Evolutionary conservation across 2,113 vertebrate species (phyloP).

Genomic region (Tichodroma muraria): DNA sequence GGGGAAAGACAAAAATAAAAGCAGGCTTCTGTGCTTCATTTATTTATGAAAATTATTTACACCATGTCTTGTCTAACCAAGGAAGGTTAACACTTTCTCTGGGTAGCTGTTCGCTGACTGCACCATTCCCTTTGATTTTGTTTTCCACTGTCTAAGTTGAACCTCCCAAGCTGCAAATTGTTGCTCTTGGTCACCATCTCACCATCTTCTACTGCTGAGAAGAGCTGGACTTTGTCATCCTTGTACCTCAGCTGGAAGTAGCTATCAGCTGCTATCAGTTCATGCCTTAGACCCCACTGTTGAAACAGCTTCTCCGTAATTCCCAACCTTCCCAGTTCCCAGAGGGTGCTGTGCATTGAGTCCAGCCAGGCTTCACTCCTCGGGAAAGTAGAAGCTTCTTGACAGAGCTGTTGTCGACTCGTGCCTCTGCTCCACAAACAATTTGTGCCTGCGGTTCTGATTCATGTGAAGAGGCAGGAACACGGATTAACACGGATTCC

Average conservation of each 20-base stretch:
- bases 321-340: not conserved
- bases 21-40: not conserved
- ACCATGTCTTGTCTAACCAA: not conserved
- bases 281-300: not conserved
- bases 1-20: not conserved
- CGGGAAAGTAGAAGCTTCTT: not conserved
- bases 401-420: not conserved
- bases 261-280: not conserved
- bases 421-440: not conserved
- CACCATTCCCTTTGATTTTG: not conserved
- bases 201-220: not conserved
- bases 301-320: not conserved
- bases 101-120: not conserved
- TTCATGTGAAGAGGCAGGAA: not conserved
- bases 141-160: not conserved
- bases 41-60: not conserved
- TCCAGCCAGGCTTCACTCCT: not conserved
- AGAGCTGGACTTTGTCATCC: not conserved
- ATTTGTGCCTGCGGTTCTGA: not conserved
- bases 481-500: rapidly evolving
- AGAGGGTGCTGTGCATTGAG: not conserved
- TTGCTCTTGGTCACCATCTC: not conserved
- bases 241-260: not conserved
- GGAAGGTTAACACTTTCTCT: not conserved
- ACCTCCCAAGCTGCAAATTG: not conserved